These are phyloP conservation scores for Odocoileus hemionus DNA, from an alignment of 2,113 vertebrate species.

Conservation along the genomic window DNA sequence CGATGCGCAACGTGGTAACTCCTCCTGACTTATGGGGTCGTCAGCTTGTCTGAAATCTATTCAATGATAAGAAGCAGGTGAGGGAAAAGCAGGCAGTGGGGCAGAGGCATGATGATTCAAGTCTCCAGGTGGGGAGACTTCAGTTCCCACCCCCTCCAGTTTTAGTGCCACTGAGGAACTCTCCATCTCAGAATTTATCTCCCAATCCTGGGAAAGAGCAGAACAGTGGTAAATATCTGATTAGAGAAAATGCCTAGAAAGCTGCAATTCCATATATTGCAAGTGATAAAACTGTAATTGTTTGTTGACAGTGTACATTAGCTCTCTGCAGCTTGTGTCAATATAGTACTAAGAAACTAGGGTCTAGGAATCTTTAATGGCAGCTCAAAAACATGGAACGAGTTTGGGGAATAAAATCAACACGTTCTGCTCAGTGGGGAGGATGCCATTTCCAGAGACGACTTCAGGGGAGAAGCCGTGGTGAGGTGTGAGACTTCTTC, in stretches of 20 bases:
- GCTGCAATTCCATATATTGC: slow-evolving; percentile 37
- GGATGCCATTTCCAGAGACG: not conserved
- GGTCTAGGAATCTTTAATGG: slow-evolving; percentile 27
- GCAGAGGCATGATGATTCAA: not conserved
- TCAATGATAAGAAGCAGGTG: not conserved
- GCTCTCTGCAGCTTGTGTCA: slow-evolving; percentile 53
- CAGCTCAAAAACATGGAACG: not conserved
- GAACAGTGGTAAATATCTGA: not conserved
- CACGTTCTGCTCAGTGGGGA: not conserved
- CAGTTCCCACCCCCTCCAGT: too few relatives aligned
- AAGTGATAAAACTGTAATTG: slow-evolving; percentile 59
- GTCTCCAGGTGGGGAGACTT: not conserved
- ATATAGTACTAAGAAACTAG: slow-evolving; percentile 21
- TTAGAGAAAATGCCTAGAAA: slow-evolving; percentile 54
- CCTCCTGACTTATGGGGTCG: not conserved
- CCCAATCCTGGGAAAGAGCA: not conserved
- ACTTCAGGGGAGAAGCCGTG: not conserved
- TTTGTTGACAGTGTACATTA: slow-evolving; percentile 57
- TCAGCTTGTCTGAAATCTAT: not conserved
- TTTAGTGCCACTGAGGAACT: not conserved
- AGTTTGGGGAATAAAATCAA: slow-evolving; percentile 20
- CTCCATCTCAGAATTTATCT: not conserved
- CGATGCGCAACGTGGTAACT: accelerated
- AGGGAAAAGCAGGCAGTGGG: not conserved
- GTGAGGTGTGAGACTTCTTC: not conserved